Evolutionary conservation across 2,113 vertebrate species (phyloP).

Genomic region (Chrysemys picta): DNA sequence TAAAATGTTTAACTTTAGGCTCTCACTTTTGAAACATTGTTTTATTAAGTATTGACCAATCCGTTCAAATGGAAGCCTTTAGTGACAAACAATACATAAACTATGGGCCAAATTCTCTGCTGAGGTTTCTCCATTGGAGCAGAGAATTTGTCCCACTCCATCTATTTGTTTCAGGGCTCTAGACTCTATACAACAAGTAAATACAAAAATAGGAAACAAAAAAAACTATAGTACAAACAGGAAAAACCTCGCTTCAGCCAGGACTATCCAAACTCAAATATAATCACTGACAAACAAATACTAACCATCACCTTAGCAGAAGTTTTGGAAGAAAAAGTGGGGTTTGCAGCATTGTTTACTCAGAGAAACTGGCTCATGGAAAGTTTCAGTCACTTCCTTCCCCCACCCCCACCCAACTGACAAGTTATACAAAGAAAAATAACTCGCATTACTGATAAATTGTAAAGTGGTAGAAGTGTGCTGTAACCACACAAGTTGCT

Average conservation of each 20-base stretch:
- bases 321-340: constrained; percentile 1
- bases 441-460: background rate
- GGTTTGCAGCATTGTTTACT: background rate
- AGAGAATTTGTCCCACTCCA: background rate
- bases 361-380: background rate
- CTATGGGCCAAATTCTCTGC: background rate
- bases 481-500: background rate
- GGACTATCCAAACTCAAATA: background rate
- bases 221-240: background rate
- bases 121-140: background rate
- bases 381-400: background rate
- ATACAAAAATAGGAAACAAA: constrained; percentile 2
- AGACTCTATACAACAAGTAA: background rate
- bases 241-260: background rate
- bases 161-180: constrained; percentile 7
- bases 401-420: background rate
- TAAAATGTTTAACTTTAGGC: background rate
- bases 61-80: background rate
- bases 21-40: background rate
- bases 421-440: constrained; percentile 29
- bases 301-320: background rate
- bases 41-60: too few relatives aligned
- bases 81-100: background rate
- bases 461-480: background rate
- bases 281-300: background rate